Conservation (phyloP, 2,113 vertebrate genomes). For the Aplodontia rufa region DNA sequence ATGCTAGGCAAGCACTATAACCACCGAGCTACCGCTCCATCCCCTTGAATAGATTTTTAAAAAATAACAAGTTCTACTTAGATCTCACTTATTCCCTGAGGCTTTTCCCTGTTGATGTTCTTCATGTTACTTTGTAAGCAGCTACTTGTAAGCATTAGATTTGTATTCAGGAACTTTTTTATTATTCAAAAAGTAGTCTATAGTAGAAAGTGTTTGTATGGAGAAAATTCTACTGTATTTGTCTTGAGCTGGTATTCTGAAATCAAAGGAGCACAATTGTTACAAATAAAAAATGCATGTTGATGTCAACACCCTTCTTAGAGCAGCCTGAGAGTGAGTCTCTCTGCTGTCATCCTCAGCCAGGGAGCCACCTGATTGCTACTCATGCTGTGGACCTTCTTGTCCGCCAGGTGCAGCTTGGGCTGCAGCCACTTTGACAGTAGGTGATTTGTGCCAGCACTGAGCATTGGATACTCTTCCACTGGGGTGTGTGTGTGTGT, state of each 20-base stretch:
- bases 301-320: background rate
- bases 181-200: background rate
- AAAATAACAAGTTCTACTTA: background rate
- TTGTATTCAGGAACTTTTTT: background rate
- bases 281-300: background rate
- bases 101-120: background rate
- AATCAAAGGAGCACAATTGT: background rate
- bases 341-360: background rate
- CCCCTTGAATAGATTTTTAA: no score
- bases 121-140: constrained; percentile 12
- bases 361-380: no score
- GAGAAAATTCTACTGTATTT: background rate
- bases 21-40: no score
- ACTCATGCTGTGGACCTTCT: background rate
- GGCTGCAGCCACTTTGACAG: background rate
- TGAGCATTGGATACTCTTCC: background rate
- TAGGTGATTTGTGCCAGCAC: no score
- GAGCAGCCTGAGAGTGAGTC: background rate
- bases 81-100: background rate
- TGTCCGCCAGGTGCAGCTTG: background rate
- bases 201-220: background rate
- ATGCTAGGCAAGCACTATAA: no score
- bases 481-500: no score
- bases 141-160: background rate
- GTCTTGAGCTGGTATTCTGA: background rate